A percentile compares a stretch with the other conserved stretches of the same genome.
Conservation (phyloP, 23 tunicate genomes). For the Styela plicata region DNA sequence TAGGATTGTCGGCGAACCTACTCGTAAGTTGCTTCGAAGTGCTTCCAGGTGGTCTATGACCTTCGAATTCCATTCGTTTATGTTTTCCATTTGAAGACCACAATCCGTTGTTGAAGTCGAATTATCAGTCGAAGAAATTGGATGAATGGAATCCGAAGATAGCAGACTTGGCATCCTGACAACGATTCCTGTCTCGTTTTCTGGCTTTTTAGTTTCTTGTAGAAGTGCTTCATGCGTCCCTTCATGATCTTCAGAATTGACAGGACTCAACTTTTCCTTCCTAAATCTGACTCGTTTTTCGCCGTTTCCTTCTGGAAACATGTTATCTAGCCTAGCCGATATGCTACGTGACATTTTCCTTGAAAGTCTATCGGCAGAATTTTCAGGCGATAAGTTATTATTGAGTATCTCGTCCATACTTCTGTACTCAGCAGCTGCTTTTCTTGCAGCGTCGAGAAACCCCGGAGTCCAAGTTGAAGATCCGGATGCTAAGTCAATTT, state of each 20-base stretch:
- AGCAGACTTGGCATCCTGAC: background rate
- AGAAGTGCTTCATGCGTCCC: background rate
- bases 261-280: slow-evolving; percentile 23
- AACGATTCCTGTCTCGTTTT: background rate
- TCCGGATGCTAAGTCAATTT: background rate
- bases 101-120: background rate
- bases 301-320: slow-evolving; percentile 1
- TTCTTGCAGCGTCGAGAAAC: background rate
- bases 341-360: slow-evolving; percentile 6
- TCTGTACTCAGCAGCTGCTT: background rate
- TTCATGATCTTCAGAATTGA: background rate
- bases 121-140: background rate
- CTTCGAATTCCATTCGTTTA: background rate
- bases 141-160: background rate
- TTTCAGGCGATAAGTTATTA: background rate
- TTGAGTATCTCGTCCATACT: background rate
- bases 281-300: slow-evolving; percentile 24
- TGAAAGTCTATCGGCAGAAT: background rate
- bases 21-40: background rate
- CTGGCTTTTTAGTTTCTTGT: background rate
- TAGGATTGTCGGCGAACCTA: background rate
- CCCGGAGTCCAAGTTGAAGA: background rate
- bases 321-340: slow-evolving; percentile 1
- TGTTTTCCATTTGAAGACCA: background rate
- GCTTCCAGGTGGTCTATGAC: background rate